phyloP scores from a whole-genome alignment of 2,797 vertebrate species.

The Mycteria americana region DNA sequence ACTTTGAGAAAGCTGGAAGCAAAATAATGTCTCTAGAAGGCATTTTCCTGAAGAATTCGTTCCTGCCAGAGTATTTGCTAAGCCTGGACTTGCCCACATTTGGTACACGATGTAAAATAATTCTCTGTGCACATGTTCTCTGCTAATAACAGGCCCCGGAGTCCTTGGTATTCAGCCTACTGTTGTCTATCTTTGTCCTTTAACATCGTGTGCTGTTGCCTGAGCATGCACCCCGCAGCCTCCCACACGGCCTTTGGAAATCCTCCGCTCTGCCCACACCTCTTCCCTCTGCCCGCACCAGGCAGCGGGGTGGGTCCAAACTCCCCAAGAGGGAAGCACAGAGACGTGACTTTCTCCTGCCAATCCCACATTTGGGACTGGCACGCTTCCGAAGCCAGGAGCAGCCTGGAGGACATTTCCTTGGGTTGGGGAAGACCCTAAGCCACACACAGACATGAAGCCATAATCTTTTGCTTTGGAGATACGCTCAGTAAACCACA shows the following conservation, averaged over 20 bases:
- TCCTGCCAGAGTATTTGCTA: slow-evolving; percentile 45
- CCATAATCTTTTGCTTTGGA: not conserved
- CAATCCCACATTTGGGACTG: not conserved
- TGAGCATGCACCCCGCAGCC: not conserved
- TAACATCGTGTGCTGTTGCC: not conserved
- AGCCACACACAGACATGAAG: not conserved
- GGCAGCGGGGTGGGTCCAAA: fast-evolving
- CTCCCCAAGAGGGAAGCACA: not conserved
- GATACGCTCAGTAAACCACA: not conserved
- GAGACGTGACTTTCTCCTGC: not conserved
- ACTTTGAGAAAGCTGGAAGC: slow-evolving; percentile 59
- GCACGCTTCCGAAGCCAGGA: not conserved
- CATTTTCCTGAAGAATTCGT: slow-evolving; percentile 53
- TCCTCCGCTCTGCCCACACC: not conserved
- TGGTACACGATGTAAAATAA: slow-evolving; percentile 59
- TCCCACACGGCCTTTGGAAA: not conserved
- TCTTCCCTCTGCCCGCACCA: not conserved
- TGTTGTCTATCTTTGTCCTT: slow-evolving; percentile 45
- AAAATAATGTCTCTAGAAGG: slow-evolving; percentile 61
- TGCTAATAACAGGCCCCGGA: not conserved
- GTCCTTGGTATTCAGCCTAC: slow-evolving; percentile 18
- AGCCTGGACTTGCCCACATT: slow-evolving; percentile 65
- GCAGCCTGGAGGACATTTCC: not conserved
- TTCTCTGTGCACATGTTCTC: slow-evolving; percentile 32
- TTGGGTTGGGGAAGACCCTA: not conserved